Percentiles rank a stretch among this genome's conserved stretches.
Evolutionary conservation across 2,113 vertebrate genomes (phyloP).

Genomic region (Eudyptes chrysolophus): DNA sequence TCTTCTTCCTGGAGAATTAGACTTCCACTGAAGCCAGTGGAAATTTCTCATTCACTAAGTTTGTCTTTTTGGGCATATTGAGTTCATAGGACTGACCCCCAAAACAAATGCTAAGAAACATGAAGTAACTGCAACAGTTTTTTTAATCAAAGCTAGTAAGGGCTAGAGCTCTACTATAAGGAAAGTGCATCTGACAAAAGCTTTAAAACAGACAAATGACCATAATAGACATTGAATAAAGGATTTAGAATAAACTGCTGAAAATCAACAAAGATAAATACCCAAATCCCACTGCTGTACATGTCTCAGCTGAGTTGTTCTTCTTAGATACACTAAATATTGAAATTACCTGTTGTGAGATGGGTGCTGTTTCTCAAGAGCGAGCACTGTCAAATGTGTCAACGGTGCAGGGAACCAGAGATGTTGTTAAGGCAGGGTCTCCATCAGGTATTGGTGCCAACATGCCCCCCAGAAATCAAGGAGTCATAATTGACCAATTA

Average conservation of each 20-base stretch:
- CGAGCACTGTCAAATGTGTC: neutral
- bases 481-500: neutral
- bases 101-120: neutral
- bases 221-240: neutral
- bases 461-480: neutral
- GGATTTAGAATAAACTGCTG: neutral
- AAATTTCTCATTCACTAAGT: neutral
- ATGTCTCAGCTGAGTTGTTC: neutral
- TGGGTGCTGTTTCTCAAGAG: neutral
- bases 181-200: neutral
- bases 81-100: neutral
- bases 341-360: neutral
- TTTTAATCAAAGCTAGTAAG: neutral
- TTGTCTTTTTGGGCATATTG: neutral
- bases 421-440: neutral
- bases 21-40: neutral
- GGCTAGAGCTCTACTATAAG: neutral
- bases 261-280: neutral
- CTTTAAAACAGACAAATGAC: neutral
- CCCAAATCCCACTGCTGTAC: neutral
- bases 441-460: accelerated
- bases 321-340: neutral
- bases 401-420: neutral
- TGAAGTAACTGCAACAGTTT: neutral
- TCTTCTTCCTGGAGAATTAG: neutral